Conservation (phyloP, 2,888 invertebrate genomes). For the Melolontha melolontha region DNA sequence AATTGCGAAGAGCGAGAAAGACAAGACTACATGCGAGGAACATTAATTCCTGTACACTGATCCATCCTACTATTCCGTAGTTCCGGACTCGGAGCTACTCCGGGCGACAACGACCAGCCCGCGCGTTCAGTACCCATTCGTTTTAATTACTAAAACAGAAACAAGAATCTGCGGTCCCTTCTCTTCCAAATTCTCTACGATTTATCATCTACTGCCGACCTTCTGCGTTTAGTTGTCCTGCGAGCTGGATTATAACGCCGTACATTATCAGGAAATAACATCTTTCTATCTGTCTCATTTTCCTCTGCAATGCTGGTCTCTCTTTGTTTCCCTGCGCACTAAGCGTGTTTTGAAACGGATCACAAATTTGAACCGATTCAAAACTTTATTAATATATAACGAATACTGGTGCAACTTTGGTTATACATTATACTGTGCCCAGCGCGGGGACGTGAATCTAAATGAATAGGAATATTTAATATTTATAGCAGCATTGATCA, state of each 20-base stretch:
- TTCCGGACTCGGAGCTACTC: constrained; percentile 54
- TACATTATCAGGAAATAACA: constrained; percentile 42
- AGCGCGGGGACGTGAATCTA: background rate
- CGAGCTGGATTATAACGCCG: constrained; percentile 39
- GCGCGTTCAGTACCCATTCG: constrained; percentile 56
- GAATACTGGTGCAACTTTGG: constrained; percentile 29
- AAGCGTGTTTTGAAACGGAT: constrained; percentile 16
- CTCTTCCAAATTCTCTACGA: constrained; percentile 54
- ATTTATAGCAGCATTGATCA: constrained; percentile 13
- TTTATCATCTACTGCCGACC: constrained; percentile 54
- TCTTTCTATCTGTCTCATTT: constrained; percentile 16
- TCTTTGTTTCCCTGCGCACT: constrained; percentile 22
- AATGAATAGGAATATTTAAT: constrained; percentile 17
- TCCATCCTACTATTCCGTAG: constrained; percentile 53
- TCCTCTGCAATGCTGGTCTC: background rate
- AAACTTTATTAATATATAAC: constrained; percentile 38
- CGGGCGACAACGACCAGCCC: constrained; percentile 53
- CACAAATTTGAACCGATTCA: constrained; percentile 24
- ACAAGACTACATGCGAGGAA: constrained; percentile 54
- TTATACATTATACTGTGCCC: constrained; percentile 25
- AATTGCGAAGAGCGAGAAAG: constrained; percentile 16
- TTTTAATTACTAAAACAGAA: constrained; percentile 60
- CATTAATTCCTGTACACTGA: constrained; percentile 56
- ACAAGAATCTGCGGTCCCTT: constrained; percentile 58
- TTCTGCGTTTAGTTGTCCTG: constrained; percentile 45